A percentile compares a stretch with the other conserved stretches of the same genome.
Evolutionary conservation across 1,140 invertebrate species (phyloP).

Genomic region (Mesaphorura yosii): DNA sequence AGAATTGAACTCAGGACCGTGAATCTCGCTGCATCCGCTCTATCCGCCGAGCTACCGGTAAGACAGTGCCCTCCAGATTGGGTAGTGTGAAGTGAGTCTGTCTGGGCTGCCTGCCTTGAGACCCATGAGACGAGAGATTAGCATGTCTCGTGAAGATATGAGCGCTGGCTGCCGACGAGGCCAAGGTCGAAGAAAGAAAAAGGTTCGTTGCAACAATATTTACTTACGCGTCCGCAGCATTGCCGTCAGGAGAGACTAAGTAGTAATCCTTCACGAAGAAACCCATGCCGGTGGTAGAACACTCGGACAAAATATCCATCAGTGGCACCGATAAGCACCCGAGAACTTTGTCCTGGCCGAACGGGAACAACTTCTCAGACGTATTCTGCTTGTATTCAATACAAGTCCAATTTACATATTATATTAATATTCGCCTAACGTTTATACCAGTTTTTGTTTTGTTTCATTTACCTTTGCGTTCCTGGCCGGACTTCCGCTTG

Average conservation of each 20-base stretch:
- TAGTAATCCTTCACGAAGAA: constrained; percentile 58
- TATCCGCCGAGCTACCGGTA: too few species aligned
- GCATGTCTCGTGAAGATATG: too few species aligned
- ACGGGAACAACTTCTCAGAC: constrained; percentile 8
- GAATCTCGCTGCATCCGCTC: too few species aligned
- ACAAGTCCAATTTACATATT: too few species aligned
- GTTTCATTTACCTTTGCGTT: constrained; percentile 20
- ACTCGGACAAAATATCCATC: constrained; percentile 60
- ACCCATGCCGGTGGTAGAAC: constrained; percentile 63
- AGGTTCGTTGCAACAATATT: not conserved
- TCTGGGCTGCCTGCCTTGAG: too few species aligned
- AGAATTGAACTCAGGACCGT: too few species aligned
- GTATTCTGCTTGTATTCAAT: too few species aligned
- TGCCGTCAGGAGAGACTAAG: constrained; percentile 35
- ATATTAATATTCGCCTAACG: constrained; percentile 1
- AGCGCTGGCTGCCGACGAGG: too few species aligned
- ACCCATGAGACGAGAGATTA: too few species aligned
- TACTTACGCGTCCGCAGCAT: constrained; percentile 24
- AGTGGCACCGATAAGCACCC: constrained; percentile 71
- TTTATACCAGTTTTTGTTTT: not conserved
- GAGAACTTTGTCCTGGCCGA: constrained; percentile 39
- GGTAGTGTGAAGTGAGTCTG: too few species aligned
- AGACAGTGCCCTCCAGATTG: too few species aligned
- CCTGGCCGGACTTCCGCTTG: constrained; percentile 27
- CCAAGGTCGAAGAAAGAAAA: too few species aligned